These are phyloP conservation scores for Muscina levida DNA, from an alignment of 2,888 invertebrate genomes.

Conservation along the genomic window DNA sequence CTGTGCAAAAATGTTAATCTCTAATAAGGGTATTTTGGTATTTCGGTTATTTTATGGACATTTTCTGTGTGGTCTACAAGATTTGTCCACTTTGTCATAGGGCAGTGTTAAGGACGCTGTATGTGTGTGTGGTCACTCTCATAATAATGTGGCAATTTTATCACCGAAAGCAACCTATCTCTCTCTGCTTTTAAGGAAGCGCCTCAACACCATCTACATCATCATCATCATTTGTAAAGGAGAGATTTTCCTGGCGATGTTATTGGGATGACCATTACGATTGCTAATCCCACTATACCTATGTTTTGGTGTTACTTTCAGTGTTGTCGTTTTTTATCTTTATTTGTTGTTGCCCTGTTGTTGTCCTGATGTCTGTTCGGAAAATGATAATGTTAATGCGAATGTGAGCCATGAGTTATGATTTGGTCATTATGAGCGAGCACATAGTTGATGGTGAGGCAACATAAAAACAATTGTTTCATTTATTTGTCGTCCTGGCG, in stretches of 20 bases:
- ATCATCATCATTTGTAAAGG: slow-evolving; percentile 71
- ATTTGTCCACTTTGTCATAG: slow-evolving; percentile 76
- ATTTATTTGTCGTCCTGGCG: slow-evolving; percentile 42
- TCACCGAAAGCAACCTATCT: slow-evolving; percentile 30
- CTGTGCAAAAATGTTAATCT: slow-evolving; percentile 70
- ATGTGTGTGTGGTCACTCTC: slow-evolving; percentile 56
- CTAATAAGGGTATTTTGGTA: slow-evolving; percentile 78
- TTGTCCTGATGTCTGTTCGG: slow-evolving; percentile 57
- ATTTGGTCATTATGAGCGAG: slow-evolving; percentile 60
- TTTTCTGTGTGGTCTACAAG: slow-evolving; percentile 40
- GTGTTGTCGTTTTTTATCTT: no score
- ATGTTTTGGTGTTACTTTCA: no score
- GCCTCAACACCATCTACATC: slow-evolving; percentile 38
- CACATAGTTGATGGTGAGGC: neutral
- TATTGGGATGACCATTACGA: slow-evolving; percentile 60
- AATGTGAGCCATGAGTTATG: slow-evolving; percentile 61
- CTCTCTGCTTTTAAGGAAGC: slow-evolving; percentile 49
- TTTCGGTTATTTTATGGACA: slow-evolving; percentile 71
- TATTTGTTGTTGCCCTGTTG: neutral
- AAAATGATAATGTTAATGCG: slow-evolving; percentile 75
- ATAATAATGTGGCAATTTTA: slow-evolving; percentile 66
- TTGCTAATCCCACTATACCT: slow-evolving; percentile 43
- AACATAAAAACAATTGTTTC: slow-evolving; percentile 47
- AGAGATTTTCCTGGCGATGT: slow-evolving; percentile 68
- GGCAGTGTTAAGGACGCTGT: no score